Evolutionary conservation across 2,113 vertebrate genomes (phyloP), one percentile per base, ranked within the genome.

Genomic region (Charina bottae): DNA sequence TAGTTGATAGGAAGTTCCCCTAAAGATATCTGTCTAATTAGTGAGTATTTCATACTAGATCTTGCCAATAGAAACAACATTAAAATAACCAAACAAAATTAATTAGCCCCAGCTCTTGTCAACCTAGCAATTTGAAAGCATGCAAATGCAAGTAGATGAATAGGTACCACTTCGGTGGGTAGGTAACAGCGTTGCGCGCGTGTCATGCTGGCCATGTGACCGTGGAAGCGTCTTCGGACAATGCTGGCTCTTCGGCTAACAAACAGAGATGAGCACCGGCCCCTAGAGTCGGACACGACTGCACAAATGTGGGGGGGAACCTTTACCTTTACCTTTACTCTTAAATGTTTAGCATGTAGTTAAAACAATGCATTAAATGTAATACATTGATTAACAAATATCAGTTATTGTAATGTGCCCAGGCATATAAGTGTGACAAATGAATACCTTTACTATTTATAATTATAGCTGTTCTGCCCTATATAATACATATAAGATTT

Each of bases 21-120:
- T 95, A 96, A 92, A 91, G 93, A 95, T 96, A 96, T 94, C 94
- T 94, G 93, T 95, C 93, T 97, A 97, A 97, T 97, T 97, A 97
- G 93, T 92, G 94, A 92, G 92, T 96, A 93, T 97, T 96, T 96
- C 91, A 92, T 96, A 87, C 91, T 95, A 93, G 90, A 95, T 89
- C 83, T 95, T 97, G 95, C 92, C 96, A 96, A 95, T 88, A 97
- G 93, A 97, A 97, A 96, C 91, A 96, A 95, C 96, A 96, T 92
- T 92, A 96, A 96, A 97, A 97, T 95, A 97, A 96, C 94, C 85
- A 96, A 97, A 97, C 94, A 97, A 94, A 96, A 94, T 92, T 95
- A 97, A 97, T 96, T 95, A 95, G 91, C n/a, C n/a, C n/a, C n/a
- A n/a, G n/a, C n/a, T n/a, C n/a, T n/a, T n/a, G n/a, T n/a, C n/a